A percentile compares a stretch with the other conserved stretches of the same genome.
Conservation (phyloP, 2,113 vertebrate genomes). For the Notarius quadriscutis region DNA sequence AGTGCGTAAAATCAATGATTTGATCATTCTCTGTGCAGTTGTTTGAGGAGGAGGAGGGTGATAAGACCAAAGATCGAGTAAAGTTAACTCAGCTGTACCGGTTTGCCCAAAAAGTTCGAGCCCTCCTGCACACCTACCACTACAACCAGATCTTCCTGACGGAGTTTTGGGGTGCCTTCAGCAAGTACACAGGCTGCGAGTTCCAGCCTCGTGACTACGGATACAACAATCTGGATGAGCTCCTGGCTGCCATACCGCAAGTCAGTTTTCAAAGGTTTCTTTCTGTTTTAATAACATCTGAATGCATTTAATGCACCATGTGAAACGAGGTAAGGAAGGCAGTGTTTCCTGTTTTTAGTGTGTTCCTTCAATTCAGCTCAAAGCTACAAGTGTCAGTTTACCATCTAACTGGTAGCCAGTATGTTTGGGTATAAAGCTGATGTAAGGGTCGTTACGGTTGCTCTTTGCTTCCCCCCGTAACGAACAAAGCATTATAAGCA, state of each 20-base stretch:
- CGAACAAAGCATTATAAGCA: no score
- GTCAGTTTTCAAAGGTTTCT: slow-evolving; percentile 59
- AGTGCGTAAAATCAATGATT: neutral
- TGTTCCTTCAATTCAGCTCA: neutral
- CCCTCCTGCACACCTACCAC: slow-evolving; percentile 93
- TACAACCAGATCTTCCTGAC: slow-evolving; percentile 97
- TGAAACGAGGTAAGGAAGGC: neutral
- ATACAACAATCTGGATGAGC: slow-evolving; percentile 83
- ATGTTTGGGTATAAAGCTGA: neutral
- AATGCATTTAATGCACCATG: neutral
- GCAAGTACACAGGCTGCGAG: slow-evolving; percentile 84
- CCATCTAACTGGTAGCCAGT: no score
- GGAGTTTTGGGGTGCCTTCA: slow-evolving; percentile 86
- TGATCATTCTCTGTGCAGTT: slow-evolving; percentile 68
- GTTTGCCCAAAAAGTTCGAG: slow-evolving; percentile 89
- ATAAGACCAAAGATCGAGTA: slow-evolving; percentile 75
- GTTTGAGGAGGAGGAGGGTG: slow-evolving; percentile 66
- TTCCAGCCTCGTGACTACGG: slow-evolving; percentile 85
- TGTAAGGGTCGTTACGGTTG: neutral
- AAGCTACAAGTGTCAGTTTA: neutral
- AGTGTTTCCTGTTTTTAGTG: neutral
- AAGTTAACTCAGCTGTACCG: slow-evolving; percentile 88
- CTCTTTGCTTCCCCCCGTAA: neutral
- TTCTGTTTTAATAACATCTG: neutral
- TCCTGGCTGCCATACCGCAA: slow-evolving; percentile 90